Base-by-base conservation (phyloP, 1,140 invertebrate species). In the Samia ricini region DNA sequence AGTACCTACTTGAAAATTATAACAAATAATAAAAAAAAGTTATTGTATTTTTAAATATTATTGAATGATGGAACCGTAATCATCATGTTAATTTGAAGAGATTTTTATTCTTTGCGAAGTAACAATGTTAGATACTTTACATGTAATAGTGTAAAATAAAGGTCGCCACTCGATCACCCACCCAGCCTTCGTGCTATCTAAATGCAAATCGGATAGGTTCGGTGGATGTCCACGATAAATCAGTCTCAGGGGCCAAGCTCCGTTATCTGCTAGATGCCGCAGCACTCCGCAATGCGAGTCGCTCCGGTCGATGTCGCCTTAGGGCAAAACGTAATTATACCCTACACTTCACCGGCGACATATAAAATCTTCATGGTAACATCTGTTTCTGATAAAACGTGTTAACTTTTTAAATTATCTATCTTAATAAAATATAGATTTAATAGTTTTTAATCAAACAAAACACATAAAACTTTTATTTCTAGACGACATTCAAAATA, bases 191-290 rank as follows among this genome's bases (percentile, higher is more conserved):
- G 68, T 65, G 76, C 82, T 87, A 86, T 89, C 86, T 89, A 89
- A 88, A 89, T 89, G 86, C 86, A 88, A 89, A 89, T 89, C 82
- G 78, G 78, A 85, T 85, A 82, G 83, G 80, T 84, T 83, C 79
- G 72, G 75, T 85, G 77, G 81, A 83, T 83, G 79, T 83, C 76
- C 76, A 77, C 78, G 72, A 89, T 88, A 85, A 89, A 88, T 89
- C 81, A 86, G 76, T 75, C 74, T 74, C 77, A 69, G 67, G 57
- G 71, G 63, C 60, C 64, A 61, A 56, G 68, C 67, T 77, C 84
- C 84, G 81, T 87, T 87, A 86, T 66, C 55, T 67, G 69, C 61
- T 59, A 48, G 63, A 63, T 58, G 56, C 61, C 57, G 61, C 62
- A 59, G 68, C 69, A 68, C 66, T 69, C 68, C 60, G 61, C 55